Evolutionary conservation across 64 coral and sea anemone species (phyloP), one percentile per base, ranked within the genome.

Genomic region (Orbicella faveolata): DNA sequence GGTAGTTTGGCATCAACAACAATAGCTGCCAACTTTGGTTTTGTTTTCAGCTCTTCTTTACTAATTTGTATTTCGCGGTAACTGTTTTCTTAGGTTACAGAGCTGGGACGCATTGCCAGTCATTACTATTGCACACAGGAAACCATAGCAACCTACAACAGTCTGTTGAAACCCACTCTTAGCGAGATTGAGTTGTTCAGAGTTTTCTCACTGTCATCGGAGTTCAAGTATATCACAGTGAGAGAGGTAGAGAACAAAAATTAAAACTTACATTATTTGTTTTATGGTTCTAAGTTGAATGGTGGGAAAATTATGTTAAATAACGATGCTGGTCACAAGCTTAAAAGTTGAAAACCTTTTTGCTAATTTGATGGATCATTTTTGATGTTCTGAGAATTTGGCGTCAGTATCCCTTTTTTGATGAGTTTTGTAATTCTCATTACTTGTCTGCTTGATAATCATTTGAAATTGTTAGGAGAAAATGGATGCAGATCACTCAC

Each of bases 111-210:
- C 33, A 98, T 98, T 92, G 96, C 96, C 61, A 98, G 96, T 44
- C 96, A 94, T 21, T 98, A 98, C 63, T 98, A 98, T 83, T 94
- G 93, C 36, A 98, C 96, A 3, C 90, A 98, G 52, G 89, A 98
- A 67, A 98, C 96, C 12, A 93, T 98, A 16, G 79, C 96, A 18
- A 94, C 93, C 0, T 98, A 92, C 39, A 98, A 98, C 92, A 98
- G 86, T 54, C 78, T 98, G 36, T 65, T 98, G 52, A 98, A 98
- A 88, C 93, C 96, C 83, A 98, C 96, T 3, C 87, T 98, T 17
- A 98, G 92, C 84, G 96, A 98, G 89, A 98, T 98, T 83, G 96
- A 98, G 67, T 77, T 98, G 65, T 98, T 98, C 21, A 88, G 96
- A 83, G 96, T 98, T 14, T 98, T 98, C n/a, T 98, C 96, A 67